Conservation (phyloP, 2,113 vertebrate species). For the Epinephelus fuscoguttatus region DNA sequence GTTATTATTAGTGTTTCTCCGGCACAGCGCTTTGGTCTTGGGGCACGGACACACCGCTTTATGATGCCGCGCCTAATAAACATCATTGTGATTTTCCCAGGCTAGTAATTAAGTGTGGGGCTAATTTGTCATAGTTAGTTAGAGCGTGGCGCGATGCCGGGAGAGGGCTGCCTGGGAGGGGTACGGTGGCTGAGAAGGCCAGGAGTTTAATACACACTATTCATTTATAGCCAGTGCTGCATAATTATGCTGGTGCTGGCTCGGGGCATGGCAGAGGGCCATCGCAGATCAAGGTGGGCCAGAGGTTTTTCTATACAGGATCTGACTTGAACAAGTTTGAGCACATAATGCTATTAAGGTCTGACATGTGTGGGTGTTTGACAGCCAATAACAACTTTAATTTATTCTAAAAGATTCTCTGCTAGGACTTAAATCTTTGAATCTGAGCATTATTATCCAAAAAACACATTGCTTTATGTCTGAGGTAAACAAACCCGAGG, state of each 20-base stretch:
- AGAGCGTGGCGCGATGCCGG: conserved; percentile 75
- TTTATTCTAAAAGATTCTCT: conserved; percentile 7
- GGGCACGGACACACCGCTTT: conserved; percentile 77
- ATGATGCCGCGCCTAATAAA: conserved; percentile 84
- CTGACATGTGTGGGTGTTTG: conserved; percentile 21
- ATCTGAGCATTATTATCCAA: neutral
- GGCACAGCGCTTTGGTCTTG: conserved; percentile 65
- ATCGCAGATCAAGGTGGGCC: conserved; percentile 43
- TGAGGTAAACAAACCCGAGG: neutral
- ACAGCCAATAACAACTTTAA: neutral
- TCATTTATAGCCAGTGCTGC: conserved; percentile 48
- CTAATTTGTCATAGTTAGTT: conserved; percentile 88
- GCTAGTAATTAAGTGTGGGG: conserved; percentile 85
- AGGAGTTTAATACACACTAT: conserved; percentile 46
- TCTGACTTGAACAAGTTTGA: conserved; percentile 18
- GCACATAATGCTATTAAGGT: neutral
- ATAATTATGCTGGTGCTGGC: conserved; percentile 17
- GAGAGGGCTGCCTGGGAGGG: conserved; percentile 66
- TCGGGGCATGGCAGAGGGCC: conserved; percentile 36
- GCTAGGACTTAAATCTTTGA: neutral
- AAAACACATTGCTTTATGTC: neutral
- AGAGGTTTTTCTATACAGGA: conserved; percentile 39
- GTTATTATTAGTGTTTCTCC: conserved; percentile 81
- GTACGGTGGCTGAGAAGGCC: conserved; percentile 50
- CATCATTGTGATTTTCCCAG: conserved; percentile 84